phyloP scores from a whole-genome alignment of 2,797 vertebrate species.

The Perodicticus potto region DNA sequence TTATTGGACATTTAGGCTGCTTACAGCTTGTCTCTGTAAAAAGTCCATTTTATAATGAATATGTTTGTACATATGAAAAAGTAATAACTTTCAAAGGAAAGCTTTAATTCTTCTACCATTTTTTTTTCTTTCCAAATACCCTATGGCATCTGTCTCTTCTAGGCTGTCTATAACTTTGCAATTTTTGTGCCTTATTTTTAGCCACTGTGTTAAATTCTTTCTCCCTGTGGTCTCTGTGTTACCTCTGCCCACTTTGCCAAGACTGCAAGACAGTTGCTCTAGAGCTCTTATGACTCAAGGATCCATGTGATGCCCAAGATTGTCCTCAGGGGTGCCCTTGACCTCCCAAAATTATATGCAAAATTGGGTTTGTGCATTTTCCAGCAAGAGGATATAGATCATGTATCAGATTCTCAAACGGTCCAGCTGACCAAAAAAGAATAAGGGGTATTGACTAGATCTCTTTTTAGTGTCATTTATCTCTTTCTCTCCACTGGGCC shows the following conservation, averaged over 20 bases:
- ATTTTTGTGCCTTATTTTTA: conserved; percentile 65
- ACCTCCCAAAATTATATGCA: not conserved
- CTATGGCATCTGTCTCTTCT: conserved; percentile 15
- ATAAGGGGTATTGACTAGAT: not conserved
- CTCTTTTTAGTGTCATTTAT: not conserved
- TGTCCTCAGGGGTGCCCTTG: not conserved
- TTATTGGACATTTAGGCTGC: not conserved
- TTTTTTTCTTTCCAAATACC: conserved; percentile 52
- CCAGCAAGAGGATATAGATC: not conserved
- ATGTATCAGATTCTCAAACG: conserved; percentile 31
- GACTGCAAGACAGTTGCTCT: not conserved
- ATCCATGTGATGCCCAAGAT: not conserved
- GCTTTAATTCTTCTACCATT: conserved; percentile 36
- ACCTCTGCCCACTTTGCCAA: not conserved
- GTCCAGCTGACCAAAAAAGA: not conserved
- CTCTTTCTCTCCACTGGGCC: not conserved
- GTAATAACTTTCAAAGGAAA: conserved; percentile 45
- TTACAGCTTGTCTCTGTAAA: conserved; percentile 6
- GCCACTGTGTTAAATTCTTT: not conserved
- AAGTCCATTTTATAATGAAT: not conserved
- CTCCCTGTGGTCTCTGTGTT: not conserved
- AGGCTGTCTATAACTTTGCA: not conserved
- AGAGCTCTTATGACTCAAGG: not conserved
- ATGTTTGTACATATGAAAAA: conserved; percentile 32
- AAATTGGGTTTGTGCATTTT: not conserved